A percentile compares a stretch with the other conserved stretches of the same genome.
Conservation (phyloP, 2,888 invertebrate species). For the Camponotus fellah region DNA sequence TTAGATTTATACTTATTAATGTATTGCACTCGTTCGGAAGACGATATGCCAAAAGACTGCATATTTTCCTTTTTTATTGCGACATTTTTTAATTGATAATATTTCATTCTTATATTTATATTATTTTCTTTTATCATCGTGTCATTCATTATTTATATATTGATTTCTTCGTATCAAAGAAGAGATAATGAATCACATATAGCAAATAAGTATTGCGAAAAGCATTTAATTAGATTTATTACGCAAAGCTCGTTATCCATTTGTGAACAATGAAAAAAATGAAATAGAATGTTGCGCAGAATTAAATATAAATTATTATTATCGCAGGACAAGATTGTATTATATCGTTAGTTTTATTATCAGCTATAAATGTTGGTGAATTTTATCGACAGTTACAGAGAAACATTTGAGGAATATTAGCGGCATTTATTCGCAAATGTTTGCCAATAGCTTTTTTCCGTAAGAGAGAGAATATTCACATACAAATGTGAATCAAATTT, state of each 20-base stretch:
- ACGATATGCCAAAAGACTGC: not conserved
- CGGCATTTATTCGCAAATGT: constrained; percentile 35
- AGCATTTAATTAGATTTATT: not conserved
- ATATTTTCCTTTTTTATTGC: not conserved
- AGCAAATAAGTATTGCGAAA: not conserved
- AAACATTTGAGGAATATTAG: constrained; percentile 49
- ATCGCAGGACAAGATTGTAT: not conserved
- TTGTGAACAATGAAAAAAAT: not conserved
- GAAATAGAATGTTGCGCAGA: not conserved
- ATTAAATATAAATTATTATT: constrained; percentile 14
- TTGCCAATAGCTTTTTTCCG: constrained; percentile 33
- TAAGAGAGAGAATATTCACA: constrained; percentile 45
- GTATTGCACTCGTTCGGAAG: not conserved
- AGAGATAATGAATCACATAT: not conserved
- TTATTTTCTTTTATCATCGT: not conserved
- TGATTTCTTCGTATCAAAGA: not conserved
- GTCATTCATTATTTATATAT: constrained; percentile 14
- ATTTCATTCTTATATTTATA: not conserved
- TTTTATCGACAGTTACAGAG: constrained; percentile 14
- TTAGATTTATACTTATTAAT: not conserved
- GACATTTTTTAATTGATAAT: not conserved
- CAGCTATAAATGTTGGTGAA: constrained; percentile 1
- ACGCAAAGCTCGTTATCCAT: not conserved
- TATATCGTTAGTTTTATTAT: constrained; percentile 7
- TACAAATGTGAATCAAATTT: constrained; percentile 43